Conservation (phyloP, 2,113 vertebrate genomes). For the Acrocephalus kingi region DNA sequence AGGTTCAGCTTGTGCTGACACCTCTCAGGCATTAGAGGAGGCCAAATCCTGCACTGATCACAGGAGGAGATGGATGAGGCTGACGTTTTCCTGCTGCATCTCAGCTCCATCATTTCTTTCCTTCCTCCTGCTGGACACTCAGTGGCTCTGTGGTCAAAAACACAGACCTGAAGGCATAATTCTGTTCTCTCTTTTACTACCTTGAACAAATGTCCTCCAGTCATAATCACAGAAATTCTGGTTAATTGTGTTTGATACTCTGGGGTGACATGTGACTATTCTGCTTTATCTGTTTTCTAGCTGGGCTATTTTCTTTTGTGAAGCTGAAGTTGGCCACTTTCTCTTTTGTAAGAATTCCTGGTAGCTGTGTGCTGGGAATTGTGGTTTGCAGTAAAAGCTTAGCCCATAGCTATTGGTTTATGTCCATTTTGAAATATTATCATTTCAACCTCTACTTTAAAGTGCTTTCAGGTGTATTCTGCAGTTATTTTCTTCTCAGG, state of each 20-base stretch:
- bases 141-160: background rate
- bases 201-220: background rate
- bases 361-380: background rate
- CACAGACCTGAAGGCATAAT: background rate
- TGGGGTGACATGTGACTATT: background rate
- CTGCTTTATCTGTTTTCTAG: background rate
- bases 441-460: background rate
- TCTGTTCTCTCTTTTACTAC: background rate
- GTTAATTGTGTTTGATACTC: background rate
- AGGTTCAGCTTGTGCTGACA: slow-evolving; percentile 3
- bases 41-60: background rate
- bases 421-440: background rate
- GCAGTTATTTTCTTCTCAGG: background rate
- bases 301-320: background rate
- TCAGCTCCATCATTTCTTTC: background rate
- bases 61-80: background rate
- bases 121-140: background rate
- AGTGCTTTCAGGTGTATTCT: background rate
- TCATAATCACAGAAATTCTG: background rate
- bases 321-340: background rate
- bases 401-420: background rate
- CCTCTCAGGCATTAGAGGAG: background rate
- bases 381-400: background rate
- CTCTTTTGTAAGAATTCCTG: background rate
- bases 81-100: background rate